Evolutionary conservation across 2,888 invertebrate genomes (phyloP).

Genomic region (Diplolepis rosae): DNA sequence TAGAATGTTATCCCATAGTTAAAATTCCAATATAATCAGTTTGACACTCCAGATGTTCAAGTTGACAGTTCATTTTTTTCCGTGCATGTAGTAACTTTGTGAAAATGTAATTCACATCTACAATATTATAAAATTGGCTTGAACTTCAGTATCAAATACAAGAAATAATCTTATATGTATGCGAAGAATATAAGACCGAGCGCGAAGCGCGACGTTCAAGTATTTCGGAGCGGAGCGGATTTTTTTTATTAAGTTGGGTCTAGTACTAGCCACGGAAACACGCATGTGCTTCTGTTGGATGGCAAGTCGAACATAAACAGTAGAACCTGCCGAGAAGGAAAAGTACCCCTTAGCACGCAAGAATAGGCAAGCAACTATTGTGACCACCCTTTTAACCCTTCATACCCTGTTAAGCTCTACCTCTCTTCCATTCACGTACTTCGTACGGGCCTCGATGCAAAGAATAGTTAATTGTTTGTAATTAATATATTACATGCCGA

Average conservation of each 20-base stretch:
- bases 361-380: conserved; percentile 65
- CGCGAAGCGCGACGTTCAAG: no score
- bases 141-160: no score
- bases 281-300: not conserved
- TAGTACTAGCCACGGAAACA: not conserved
- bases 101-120: no score
- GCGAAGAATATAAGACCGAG: no score
- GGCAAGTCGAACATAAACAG: conserved; percentile 20
- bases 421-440: conserved; percentile 49
- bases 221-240: no score
- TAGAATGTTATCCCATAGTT: no score
- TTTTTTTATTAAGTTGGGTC: not conserved
- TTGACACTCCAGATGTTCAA: no score
- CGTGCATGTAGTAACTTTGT: no score
- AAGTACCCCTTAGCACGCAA: conserved; percentile 68
- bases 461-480: conserved; percentile 68
- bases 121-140: no score
- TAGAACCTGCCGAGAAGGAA: conserved; percentile 40
- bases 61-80: no score
- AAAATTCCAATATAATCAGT: no score
- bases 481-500: conserved; percentile 69
- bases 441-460: conserved; percentile 42
- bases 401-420: conserved; percentile 42
- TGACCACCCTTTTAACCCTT: conserved; percentile 48
- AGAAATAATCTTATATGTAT: no score